These are phyloP conservation scores for Drosophila fulvimacula DNA, from an alignment of 2,888 invertebrate genomes.

Conservation along the genomic window DNA sequence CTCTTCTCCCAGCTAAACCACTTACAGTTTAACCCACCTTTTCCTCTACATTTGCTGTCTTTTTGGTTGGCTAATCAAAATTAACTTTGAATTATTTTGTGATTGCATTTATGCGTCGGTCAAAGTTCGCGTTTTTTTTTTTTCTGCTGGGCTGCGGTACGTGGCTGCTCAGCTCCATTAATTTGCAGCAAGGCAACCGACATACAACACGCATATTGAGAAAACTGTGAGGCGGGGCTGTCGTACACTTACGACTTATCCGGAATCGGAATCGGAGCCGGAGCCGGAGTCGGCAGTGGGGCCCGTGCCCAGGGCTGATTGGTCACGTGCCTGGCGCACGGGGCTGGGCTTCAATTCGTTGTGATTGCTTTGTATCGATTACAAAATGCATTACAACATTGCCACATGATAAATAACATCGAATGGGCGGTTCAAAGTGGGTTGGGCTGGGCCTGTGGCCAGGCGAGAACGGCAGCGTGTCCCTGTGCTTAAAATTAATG, in stretches of 20 bases:
- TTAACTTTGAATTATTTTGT: conserved; percentile 58
- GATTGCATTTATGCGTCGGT: conserved; percentile 56
- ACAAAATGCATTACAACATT: conserved; percentile 79
- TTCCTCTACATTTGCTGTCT: conserved; percentile 6
- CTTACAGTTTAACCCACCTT: background rate
- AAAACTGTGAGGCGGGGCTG: conserved; percentile 27
- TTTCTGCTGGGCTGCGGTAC: conserved; percentile 19
- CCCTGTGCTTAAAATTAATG: conserved; percentile 41
- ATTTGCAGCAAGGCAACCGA: conserved; percentile 36
- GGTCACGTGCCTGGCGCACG: conserved; percentile 68
- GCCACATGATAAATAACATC: conserved; percentile 79
- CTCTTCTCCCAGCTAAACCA: background rate
- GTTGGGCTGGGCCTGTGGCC: background rate
- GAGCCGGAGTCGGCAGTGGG: conserved; percentile 11
- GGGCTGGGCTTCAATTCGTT: conserved; percentile 62
- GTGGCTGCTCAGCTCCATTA: conserved; percentile 47
- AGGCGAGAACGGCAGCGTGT: conserved; percentile 4
- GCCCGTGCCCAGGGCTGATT: conserved; percentile 48
- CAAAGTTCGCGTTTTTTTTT: background rate
- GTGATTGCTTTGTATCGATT: conserved; percentile 82
- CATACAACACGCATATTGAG: conserved; percentile 7
- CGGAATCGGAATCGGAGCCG: conserved; percentile 24
- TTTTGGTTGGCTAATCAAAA: conserved; percentile 33
- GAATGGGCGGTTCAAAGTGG: conserved; percentile 36
- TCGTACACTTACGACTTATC: conserved; percentile 19